These are phyloP conservation scores for Linurgus olivaceus DNA, from an alignment of 2,797 vertebrate genomes.

Conservation along the genomic window DNA sequence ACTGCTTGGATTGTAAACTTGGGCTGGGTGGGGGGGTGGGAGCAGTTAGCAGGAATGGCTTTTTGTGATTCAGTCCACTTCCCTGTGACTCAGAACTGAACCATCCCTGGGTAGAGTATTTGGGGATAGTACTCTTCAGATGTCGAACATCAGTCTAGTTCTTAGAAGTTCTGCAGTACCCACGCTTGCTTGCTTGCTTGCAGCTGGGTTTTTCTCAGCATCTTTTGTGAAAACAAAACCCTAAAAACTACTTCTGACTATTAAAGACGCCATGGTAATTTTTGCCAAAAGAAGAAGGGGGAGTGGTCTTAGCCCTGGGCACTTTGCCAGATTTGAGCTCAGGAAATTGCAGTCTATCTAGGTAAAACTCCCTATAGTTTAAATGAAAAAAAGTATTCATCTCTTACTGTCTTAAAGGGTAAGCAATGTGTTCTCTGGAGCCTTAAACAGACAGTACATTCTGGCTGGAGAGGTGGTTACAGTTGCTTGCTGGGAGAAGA, in stretches of 20 bases:
- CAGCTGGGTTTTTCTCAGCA: neutral
- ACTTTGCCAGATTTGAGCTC: conserved; percentile 33
- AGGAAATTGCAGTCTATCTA: conserved; percentile 68
- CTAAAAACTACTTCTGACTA: conserved; percentile 1
- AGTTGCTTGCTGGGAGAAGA: conserved; percentile 6
- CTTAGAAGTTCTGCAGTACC: neutral
- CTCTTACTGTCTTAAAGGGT: conserved; percentile 54
- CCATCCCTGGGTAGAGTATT: conserved; percentile 1
- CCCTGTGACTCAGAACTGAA: conserved; percentile 38
- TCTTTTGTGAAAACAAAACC: conserved; percentile 14
- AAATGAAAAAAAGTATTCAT: conserved; percentile 61
- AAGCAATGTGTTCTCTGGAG: neutral
- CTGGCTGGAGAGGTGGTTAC: neutral
- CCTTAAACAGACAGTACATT: conserved; percentile 20
- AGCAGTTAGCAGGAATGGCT: conserved; percentile 1
- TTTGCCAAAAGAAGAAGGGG: conserved; percentile 25
- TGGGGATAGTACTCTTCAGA: neutral
- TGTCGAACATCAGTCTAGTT: neutral
- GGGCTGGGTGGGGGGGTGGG: neutral
- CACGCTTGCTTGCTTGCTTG: neutral
- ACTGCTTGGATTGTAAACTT: conserved; percentile 21
- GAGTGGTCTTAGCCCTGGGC: conserved; percentile 43
- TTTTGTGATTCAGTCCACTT: conserved; percentile 26
- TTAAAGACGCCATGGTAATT: conserved; percentile 31
- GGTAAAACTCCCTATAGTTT: conserved; percentile 62